Conservation (phyloP, 2,888 invertebrate species). For the Oasisia sp. region DNA sequence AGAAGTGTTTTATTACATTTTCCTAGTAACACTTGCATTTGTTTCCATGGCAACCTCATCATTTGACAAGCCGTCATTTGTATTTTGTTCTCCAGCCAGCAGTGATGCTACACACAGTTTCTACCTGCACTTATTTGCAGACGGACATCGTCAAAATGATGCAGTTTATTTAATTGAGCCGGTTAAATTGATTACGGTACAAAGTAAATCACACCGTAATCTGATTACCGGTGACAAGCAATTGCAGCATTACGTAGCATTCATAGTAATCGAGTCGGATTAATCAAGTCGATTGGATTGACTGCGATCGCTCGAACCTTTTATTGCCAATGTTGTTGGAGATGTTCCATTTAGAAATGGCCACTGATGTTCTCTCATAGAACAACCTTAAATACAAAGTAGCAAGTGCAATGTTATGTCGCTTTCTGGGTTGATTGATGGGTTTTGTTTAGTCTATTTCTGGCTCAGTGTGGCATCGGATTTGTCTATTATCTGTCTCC, state of each 20-base stretch:
- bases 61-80: not conserved
- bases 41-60: not conserved
- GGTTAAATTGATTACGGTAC: not conserved
- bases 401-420: not conserved
- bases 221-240: not conserved
- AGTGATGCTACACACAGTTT: not conserved
- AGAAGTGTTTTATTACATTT: not conserved
- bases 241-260: not conserved
- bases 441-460: not conserved
- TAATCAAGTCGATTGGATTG: constrained; percentile 6
- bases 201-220: constrained; percentile 10
- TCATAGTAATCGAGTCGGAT: not conserved
- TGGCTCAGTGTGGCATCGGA: not conserved
- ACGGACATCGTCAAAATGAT: not conserved
- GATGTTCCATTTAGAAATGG: constrained; percentile 13
- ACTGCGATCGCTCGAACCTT: constrained; percentile 3
- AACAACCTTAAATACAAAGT: constrained; percentile 7
- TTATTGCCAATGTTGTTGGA: not conserved
- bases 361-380: not conserved
- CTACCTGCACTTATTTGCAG: not conserved
- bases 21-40: not conserved
- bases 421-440: not conserved
- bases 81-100: not conserved
- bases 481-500: not conserved
- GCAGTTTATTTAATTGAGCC: not conserved